phyloP scores from a whole-genome alignment of 2,888 invertebrate species.

The Eumerus sabulonum region DNA sequence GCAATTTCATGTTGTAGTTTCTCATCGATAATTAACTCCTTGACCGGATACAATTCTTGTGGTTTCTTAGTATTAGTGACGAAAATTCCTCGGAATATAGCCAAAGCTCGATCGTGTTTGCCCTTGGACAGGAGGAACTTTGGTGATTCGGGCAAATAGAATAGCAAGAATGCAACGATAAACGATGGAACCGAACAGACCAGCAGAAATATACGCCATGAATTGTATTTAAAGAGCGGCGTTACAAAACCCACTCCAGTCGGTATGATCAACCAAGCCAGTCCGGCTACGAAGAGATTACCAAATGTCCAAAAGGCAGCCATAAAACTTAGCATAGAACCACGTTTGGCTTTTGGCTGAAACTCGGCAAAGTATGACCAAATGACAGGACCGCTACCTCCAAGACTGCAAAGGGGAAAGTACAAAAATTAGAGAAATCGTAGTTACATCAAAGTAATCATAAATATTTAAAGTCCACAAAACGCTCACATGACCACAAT shows the following conservation, averaged over 20 bases:
- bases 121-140: conserved; percentile 91
- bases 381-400: conserved; percentile 87
- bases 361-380: conserved; percentile 98
- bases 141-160: conserved; percentile 93
- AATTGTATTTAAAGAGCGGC: conserved; percentile 88
- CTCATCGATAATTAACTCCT: conserved; percentile 84
- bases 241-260: conserved; percentile 85
- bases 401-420: conserved; percentile 73
- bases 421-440: not conserved
- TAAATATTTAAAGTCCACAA: not conserved
- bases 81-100: conserved; percentile 90
- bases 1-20: conserved; percentile 76
- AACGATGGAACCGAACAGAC: conserved; percentile 94
- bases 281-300: conserved; percentile 93
- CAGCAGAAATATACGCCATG: conserved; percentile 94
- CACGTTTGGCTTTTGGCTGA: conserved; percentile 93
- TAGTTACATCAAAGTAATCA: too few relatives aligned
- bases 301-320: conserved; percentile 97
- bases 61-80: conserved; percentile 86
- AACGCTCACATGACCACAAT: conserved; percentile 18
- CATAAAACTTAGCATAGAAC: conserved; percentile 95
- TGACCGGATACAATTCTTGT: conserved; percentile 87
- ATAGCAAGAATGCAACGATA: conserved; percentile 89
- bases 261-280: conserved; percentile 88
- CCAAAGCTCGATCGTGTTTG: conserved; percentile 88